A percentile compares a stretch with the other conserved stretches of the same genome.
Evolutionary conservation across 2,888 invertebrate genomes (phyloP).

Genomic region (Keiferia lycopersicella): DNA sequence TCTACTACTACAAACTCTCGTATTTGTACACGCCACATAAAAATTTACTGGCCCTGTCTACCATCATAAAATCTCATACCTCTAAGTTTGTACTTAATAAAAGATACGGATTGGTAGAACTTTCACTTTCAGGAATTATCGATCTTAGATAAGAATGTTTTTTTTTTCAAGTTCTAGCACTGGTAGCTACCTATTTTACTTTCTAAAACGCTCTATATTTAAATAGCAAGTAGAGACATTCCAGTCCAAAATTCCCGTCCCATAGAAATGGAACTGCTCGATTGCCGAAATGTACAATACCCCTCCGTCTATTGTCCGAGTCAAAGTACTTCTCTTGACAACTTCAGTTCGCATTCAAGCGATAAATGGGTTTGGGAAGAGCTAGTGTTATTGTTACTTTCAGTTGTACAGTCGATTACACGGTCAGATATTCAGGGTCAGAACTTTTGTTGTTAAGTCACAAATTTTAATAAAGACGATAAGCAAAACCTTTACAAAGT

Average conservation of each 20-base stretch:
- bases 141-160: too few relatives aligned
- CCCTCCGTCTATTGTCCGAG: background rate
- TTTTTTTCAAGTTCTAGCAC: background rate
- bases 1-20: too few relatives aligned
- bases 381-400: background rate
- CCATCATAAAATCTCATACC: too few relatives aligned
- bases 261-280: background rate
- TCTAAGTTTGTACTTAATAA: too few relatives aligned
- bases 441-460: too few relatives aligned
- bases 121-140: too few relatives aligned
- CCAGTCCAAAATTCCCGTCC: conserved; percentile 3
- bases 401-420: background rate
- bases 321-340: conserved; percentile 9
- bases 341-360: conserved; percentile 10
- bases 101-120: too few relatives aligned
- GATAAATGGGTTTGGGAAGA: conserved; percentile 6
- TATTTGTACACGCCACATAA: too few relatives aligned
- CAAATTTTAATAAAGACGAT: too few relatives aligned
- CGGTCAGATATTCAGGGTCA: background rate
- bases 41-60: too few relatives aligned
- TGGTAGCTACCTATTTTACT: background rate
- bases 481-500: too few relatives aligned
- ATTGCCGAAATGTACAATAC: conserved; percentile 18
- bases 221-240: background rate
- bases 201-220: background rate